Base-by-base conservation (phyloP, 2,888 invertebrate genomes). In the Muscina levida region DNA sequence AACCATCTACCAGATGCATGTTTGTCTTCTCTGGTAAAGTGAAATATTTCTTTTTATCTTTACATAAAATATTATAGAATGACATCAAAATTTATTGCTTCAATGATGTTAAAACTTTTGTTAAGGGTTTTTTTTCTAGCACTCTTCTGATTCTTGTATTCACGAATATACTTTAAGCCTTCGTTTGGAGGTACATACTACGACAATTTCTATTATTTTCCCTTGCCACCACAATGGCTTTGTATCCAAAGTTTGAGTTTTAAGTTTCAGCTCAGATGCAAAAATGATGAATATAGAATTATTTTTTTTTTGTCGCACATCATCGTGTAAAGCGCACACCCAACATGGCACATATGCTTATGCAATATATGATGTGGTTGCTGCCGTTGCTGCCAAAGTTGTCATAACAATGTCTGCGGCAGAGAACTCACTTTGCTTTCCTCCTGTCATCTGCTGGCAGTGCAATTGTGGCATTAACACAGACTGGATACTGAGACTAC, bases 381-480 rank as follows among this genome's bases (percentile, higher is more conserved):
- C 66, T 31, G 31, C 31, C 8, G 31, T 70, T 72, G 70, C 66
- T 76, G 70, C 70, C 76, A 80, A 80, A 73, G 67, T 77, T 80
- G 77, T 77, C 66, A 73, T 67, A 77, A 77, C 70, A 77, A 77
- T 71, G 44, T 77, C 57, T 31, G 31, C 4, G 3, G 31, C 4
- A 31, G 31, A 8, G 8, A 31, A 31, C 31, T 8, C 31, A 3
- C 31, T 31, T 3, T 8, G 8, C 48, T 48, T 19, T 48, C 2
- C 19, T 19, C 8, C 1, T 48, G 48, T 17, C 42, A 11, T 5
- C n/a, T 53, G 62, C 10, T 39, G 31, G 37, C 39, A 42, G 1
- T 62, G 62, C 62, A 62, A 13, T 44, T 68, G 67, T 59, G 39
- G 53, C 68, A 80, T 56, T 65, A 72, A 56, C 56, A 53, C 51